A percentile compares a stretch with the other conserved stretches of the same genome.
Conservation (phyloP, 2,797 vertebrate species). For the Amniataba percoides region DNA sequence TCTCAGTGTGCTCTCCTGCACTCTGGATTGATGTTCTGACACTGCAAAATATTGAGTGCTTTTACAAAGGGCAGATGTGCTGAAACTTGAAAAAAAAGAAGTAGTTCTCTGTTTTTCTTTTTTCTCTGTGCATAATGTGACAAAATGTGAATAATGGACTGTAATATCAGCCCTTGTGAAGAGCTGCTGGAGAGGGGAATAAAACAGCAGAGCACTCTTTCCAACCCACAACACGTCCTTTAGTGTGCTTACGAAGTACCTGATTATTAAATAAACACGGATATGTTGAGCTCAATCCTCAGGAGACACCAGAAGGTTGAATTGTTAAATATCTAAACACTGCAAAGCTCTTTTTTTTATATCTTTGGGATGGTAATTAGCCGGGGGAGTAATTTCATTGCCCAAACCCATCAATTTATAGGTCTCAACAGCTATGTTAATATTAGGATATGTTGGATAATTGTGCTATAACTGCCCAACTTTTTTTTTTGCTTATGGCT, state of each 20-base stretch:
- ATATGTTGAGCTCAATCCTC: background rate
- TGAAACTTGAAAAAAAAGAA: background rate
- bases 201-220: background rate
- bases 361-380: background rate
- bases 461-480: background rate
- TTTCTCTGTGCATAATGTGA: background rate
- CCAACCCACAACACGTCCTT: background rate
- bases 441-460: background rate
- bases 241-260: background rate
- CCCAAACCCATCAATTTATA: background rate
- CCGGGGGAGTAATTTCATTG: conserved; percentile 5
- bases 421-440: background rate
- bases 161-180: conserved; percentile 2
- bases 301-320: background rate
- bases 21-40: conserved; percentile 26
- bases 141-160: background rate
- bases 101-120: background rate
- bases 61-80: conserved; percentile 30
- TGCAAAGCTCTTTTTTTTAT: background rate
- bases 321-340: conserved; percentile 6
- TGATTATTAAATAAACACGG: background rate
- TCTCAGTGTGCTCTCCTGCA: background rate
- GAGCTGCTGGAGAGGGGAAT: background rate
- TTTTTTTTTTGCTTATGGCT: background rate
- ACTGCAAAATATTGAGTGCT: conserved; percentile 23